A percentile compares a stretch with the other conserved stretches of the same genome.
phyloP scores from a whole-genome alignment of 2,797 vertebrate genomes.

The Gymnopithys bicolor region DNA sequence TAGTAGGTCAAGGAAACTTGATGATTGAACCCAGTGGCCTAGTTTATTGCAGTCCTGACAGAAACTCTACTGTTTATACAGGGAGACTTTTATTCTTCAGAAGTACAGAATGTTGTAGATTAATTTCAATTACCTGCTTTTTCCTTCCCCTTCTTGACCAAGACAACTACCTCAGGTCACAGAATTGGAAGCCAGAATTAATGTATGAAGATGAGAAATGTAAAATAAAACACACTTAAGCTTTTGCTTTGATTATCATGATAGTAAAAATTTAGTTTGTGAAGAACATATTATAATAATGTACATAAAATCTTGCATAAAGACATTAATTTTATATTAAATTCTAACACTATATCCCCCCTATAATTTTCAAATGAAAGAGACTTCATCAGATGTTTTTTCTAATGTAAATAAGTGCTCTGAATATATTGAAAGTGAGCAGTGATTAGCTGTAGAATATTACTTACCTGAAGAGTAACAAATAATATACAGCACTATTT shows the following conservation, averaged over 20 bases:
- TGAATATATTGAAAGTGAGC: background rate
- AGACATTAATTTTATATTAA: background rate
- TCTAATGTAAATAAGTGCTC: background rate
- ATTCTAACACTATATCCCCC: background rate
- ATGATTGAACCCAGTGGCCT: slow-evolving; percentile 45
- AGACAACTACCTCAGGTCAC: background rate
- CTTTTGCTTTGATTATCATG: background rate
- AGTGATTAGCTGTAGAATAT: background rate
- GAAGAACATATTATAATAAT: background rate
- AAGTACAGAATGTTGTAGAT: background rate
- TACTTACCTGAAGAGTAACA: background rate
- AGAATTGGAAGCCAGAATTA: background rate
- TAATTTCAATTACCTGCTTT: background rate
- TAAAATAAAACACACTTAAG: background rate
- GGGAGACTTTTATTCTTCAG: slow-evolving; percentile 33
- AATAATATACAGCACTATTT: background rate
- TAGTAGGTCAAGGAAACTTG: slow-evolving; percentile 72
- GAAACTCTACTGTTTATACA: slow-evolving; percentile 57
- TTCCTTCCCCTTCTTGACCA: background rate
- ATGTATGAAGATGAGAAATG: background rate
- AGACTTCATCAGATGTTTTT: background rate
- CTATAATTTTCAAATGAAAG: background rate
- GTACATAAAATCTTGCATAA: background rate
- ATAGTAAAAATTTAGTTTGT: background rate
- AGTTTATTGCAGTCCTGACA: slow-evolving; percentile 59